Percentiles rank a stretch among this genome's conserved stretches.
phyloP scores from a whole-genome alignment of 2,113 vertebrate genomes.

The Odontesthes bonariensis region DNA sequence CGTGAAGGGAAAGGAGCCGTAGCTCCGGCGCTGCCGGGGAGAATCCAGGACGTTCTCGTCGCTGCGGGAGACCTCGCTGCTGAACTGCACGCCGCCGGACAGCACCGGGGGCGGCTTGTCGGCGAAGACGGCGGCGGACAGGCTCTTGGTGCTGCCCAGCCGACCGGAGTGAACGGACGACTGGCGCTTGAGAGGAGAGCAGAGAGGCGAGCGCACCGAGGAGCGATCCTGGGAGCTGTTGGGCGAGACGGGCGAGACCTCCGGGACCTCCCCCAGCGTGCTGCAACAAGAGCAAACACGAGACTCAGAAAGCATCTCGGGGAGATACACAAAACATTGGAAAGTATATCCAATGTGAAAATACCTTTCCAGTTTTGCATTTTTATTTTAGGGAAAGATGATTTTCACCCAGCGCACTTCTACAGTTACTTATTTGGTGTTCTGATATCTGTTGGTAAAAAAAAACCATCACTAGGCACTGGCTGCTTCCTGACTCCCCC shows the following conservation, averaged over 20 bases:
- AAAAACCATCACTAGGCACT: too few relatives aligned
- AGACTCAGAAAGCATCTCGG: background rate
- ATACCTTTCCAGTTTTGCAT: too few relatives aligned
- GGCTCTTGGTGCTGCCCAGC: slow-evolving; percentile 96
- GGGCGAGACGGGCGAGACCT: slow-evolving; percentile 86
- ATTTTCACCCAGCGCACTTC: too few relatives aligned
- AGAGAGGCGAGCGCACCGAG: slow-evolving; percentile 89
- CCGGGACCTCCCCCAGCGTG: slow-evolving; percentile 81
- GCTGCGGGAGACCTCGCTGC: slow-evolving; percentile 94
- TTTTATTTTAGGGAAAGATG: too few relatives aligned
- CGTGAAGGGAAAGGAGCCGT: slow-evolving; percentile 96
- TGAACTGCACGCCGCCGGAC: slow-evolving; percentile 92
- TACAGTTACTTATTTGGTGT: too few relatives aligned
- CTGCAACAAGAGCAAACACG: slow-evolving; percentile 68
- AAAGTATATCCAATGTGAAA: background rate
- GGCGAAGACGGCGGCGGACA: slow-evolving; percentile 91
- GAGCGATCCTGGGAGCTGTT: slow-evolving; percentile 86
- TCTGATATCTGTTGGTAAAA: too few relatives aligned
- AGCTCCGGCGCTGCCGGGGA: slow-evolving; percentile 93
- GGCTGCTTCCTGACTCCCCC: too few relatives aligned
- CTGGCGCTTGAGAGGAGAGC: slow-evolving; percentile 92
- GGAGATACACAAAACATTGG: background rate
- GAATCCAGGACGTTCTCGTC: slow-evolving; percentile 96
- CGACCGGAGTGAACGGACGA: slow-evolving; percentile 92
- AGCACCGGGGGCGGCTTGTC: slow-evolving; percentile 87